Evolutionary conservation across 1,140 invertebrate genomes (phyloP).

Genomic region (Drosophila parvula): DNA sequence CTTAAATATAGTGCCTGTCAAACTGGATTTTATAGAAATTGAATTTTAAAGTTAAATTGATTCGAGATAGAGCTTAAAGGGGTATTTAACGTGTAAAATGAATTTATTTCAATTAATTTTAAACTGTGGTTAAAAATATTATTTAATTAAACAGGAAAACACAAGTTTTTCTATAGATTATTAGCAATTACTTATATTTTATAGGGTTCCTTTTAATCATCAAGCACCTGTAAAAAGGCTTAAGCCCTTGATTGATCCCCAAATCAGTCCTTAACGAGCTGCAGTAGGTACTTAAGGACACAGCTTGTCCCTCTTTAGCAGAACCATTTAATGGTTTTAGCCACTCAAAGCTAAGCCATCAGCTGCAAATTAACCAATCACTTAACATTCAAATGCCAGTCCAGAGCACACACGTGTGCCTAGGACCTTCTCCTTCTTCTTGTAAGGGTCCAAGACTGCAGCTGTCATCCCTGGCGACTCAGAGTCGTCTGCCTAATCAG

Average conservation of each 20-base stretch:
- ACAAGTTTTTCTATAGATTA: background rate
- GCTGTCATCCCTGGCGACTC: slow-evolving; percentile 52
- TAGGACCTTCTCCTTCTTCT: slow-evolving; percentile 3
- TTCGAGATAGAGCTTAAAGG: too few species aligned
- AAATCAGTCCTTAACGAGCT: background rate
- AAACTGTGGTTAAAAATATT: too few species aligned
- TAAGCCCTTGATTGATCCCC: slow-evolving; percentile 1
- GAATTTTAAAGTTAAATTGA: background rate
- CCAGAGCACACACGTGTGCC: slow-evolving; percentile 45
- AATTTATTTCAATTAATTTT: background rate
- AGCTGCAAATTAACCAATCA: slow-evolving; percentile 73
- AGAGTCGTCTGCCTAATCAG: slow-evolving; percentile 66
- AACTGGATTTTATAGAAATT: background rate
- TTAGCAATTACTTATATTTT: background rate
- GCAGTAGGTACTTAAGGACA: slow-evolving; percentile 10
- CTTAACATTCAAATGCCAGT: slow-evolving; percentile 74
- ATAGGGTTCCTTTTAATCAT: background rate
- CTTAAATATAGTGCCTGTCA: slow-evolving; percentile 1
- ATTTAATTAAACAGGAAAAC: background rate
- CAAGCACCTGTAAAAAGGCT: background rate
- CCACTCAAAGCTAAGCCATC: slow-evolving; percentile 9
- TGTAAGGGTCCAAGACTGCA: background rate
- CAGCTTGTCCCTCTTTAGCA: background rate
- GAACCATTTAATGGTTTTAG: slow-evolving; percentile 19
- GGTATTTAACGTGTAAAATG: background rate